Conservation (phyloP, 2,113 vertebrate species). For the Pleuronectes platessa region DNA sequence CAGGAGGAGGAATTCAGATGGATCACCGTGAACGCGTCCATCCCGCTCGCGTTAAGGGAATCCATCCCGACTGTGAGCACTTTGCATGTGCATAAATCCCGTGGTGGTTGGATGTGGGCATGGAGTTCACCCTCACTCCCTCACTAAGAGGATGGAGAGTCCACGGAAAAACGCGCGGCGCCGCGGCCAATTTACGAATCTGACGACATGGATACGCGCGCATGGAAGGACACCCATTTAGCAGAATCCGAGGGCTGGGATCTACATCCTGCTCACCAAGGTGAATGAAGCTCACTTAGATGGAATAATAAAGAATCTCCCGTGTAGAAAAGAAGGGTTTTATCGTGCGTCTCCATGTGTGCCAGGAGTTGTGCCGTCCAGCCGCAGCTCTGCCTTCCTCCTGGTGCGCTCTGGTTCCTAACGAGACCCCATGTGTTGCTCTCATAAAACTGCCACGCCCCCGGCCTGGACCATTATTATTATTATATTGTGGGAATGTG, state of each 20-base stretch:
- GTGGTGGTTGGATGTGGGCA: constrained; percentile 1
- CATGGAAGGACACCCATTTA: constrained; percentile 2
- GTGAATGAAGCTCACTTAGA: not conserved
- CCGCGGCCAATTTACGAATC: constrained; percentile 14
- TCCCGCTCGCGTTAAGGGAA: constrained; percentile 76
- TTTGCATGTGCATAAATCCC: not conserved
- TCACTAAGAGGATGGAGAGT: constrained; percentile 22
- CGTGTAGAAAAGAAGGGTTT: not conserved
- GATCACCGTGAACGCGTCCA: constrained; percentile 78
- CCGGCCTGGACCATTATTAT: constrained; percentile 18
- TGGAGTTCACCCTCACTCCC: constrained; percentile 27
- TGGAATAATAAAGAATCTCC: not conserved
- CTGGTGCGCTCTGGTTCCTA: constrained; percentile 53
- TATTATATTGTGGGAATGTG: constrained; percentile 12
- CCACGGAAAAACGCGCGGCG: constrained; percentile 34
- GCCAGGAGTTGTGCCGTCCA: constrained; percentile 46
- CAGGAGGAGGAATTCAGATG: constrained; percentile 76
- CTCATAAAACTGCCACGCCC: constrained; percentile 70
- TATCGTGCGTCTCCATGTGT: constrained; percentile 5
- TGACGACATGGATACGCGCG: constrained; percentile 40
- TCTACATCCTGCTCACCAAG: not conserved
- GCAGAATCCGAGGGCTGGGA: not conserved
- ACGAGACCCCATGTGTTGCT: constrained; percentile 68
- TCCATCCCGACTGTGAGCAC: constrained; percentile 75
- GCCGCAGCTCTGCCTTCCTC: constrained; percentile 33